Percentiles rank a stretch among this genome's conserved stretches.
Conservation (phyloP, 2,113 vertebrate species). For the Elaphurus davidianus region DNA sequence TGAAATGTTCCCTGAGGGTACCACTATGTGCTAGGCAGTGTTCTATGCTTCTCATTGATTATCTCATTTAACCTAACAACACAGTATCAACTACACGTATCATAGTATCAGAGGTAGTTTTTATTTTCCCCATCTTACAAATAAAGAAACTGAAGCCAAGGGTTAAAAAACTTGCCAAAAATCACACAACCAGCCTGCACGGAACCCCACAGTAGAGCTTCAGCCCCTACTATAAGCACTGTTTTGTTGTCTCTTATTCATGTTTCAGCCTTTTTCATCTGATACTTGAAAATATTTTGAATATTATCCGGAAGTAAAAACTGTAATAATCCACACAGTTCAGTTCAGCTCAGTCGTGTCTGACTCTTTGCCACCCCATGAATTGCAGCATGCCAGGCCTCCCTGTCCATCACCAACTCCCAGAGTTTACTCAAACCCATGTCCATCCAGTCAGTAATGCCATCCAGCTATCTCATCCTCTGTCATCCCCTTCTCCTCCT, state of each 20-base stretch:
- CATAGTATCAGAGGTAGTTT: background rate
- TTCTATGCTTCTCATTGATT: background rate
- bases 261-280: background rate
- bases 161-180: background rate
- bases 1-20: background rate
- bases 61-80: background rate
- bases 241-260: background rate
- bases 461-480: too few relatives aligned
- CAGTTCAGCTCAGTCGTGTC: too few relatives aligned
- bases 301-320: slow-evolving; percentile 19
- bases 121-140: background rate
- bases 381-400: too few relatives aligned
- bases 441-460: too few relatives aligned
- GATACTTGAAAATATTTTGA: background rate
- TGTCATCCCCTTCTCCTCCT: too few relatives aligned
- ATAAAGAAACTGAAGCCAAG: background rate
- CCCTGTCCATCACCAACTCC: too few relatives aligned
- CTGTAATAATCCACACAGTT: background rate
- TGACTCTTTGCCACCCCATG: too few relatives aligned
- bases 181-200: background rate
- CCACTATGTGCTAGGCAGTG: background rate
- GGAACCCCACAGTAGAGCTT: background rate
- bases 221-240: background rate
- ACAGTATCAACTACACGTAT: background rate
- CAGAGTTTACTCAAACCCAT: too few relatives aligned